A percentile compares a stretch with the other conserved stretches of the same genome.
These are phyloP conservation scores for Allobates femoralis DNA, from an alignment of 2,797 vertebrate species.

Conservation along the genomic window DNA sequence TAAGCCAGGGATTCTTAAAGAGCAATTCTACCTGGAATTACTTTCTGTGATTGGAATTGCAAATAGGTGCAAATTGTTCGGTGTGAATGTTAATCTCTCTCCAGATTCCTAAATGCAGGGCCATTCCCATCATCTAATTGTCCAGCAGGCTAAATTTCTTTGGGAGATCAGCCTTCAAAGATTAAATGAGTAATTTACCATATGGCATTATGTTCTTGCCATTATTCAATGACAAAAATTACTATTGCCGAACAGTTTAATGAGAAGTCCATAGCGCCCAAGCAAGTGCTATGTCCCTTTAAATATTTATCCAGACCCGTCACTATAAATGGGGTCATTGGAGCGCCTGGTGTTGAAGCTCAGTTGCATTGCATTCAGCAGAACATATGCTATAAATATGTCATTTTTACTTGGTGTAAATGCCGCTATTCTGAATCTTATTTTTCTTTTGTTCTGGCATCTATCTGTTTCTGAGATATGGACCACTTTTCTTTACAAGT, in stretches of 20 bases:
- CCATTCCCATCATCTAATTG: background rate
- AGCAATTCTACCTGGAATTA: slow-evolving; percentile 15
- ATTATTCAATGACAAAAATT: too few species aligned
- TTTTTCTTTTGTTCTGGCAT: too few species aligned
- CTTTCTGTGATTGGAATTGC: background rate
- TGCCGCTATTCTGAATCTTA: too few species aligned
- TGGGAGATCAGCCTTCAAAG: background rate
- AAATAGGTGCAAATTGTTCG: background rate
- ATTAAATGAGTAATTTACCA: background rate
- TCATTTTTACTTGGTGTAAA: background rate
- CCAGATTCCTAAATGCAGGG: background rate
- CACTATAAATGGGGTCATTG: too few species aligned
- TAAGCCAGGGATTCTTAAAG: slow-evolving; percentile 14
- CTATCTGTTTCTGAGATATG: too few species aligned
- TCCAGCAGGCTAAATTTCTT: background rate
- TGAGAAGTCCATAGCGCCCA: too few species aligned
- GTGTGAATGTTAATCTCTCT: background rate
- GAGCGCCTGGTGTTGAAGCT: too few species aligned
- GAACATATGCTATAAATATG: background rate
- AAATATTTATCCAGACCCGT: too few species aligned
- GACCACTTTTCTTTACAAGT: too few species aligned
- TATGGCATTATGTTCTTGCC: background rate
- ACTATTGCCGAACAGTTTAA: too few species aligned
- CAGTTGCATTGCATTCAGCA: too few species aligned
- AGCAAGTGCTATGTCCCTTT: too few species aligned